phyloP scores from a whole-genome alignment of 2,113 vertebrate genomes.

The Pelecanus crispus region DNA sequence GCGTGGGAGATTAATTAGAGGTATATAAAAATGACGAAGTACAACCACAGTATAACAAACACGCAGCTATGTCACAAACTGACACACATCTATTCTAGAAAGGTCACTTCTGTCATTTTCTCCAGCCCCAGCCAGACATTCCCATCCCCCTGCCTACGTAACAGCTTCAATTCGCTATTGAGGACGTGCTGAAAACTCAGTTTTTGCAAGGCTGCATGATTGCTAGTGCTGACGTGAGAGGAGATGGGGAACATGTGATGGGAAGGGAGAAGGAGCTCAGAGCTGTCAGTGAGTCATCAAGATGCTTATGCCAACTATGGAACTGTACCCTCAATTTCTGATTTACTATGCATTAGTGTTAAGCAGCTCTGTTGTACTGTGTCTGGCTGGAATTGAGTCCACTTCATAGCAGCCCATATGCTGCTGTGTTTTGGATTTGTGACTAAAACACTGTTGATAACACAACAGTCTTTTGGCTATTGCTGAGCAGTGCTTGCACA shows the following conservation, averaged over 20 bases:
- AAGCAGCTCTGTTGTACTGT: not conserved
- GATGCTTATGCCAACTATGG: not conserved
- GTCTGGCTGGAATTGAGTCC: not conserved
- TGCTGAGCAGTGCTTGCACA: not conserved
- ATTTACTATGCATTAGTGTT: not conserved
- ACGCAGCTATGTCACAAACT: not conserved
- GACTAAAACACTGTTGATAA: not conserved
- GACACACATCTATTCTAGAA: not conserved
- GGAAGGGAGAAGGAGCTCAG: not conserved
- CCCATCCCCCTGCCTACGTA: fast-evolving
- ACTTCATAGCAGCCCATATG: not conserved
- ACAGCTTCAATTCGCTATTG: not conserved
- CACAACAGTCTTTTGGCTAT: not conserved
- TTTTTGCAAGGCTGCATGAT: not conserved
- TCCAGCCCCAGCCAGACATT: not conserved
- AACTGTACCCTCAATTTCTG: not conserved
- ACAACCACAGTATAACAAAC: not conserved
- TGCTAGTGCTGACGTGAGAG: not conserved
- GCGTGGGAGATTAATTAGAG: not conserved
- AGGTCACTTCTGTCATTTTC: not conserved
- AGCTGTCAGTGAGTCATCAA: not conserved
- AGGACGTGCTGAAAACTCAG: not conserved
- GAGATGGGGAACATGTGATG: not conserved
- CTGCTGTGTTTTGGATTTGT: not conserved
- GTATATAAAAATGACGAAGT: not conserved